Evolutionary conservation across 2,797 vertebrate genomes (phyloP).

Genomic region (Brachyalestes nurse): DNA sequence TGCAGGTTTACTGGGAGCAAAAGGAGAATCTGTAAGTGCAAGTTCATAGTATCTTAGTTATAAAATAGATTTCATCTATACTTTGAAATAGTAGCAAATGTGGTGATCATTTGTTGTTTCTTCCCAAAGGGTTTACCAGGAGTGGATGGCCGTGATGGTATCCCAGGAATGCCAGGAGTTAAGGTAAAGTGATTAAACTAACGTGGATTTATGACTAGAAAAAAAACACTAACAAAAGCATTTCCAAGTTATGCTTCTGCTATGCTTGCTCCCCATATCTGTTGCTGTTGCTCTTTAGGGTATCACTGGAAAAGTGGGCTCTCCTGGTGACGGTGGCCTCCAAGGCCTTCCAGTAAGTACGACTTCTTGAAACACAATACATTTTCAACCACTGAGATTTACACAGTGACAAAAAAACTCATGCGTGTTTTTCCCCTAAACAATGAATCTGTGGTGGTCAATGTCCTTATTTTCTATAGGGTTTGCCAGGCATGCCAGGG

Average conservation of each 20-base stretch:
- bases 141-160: slow-evolving; percentile 90
- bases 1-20: slow-evolving; percentile 87
- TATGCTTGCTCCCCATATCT: background rate
- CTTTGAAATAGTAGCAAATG: background rate
- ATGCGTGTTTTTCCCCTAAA: background rate
- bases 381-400: background rate
- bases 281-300: slow-evolving; percentile 76
- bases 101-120: background rate
- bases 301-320: slow-evolving; percentile 88
- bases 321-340: slow-evolving; percentile 87
- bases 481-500: slow-evolving; percentile 88
- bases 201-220: background rate
- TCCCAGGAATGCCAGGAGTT: slow-evolving; percentile 89
- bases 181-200: slow-evolving; percentile 76
- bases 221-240: background rate
- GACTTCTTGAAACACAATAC: slow-evolving; percentile 17
- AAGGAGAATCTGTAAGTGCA: slow-evolving; percentile 88
- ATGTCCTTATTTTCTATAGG: slow-evolving; percentile 71
- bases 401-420: no score
- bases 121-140: slow-evolving; percentile 85
- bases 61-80: background rate
- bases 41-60: background rate
- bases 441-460: background rate
- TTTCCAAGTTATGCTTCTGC: background rate
- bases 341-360: slow-evolving; percentile 91